phyloP scores from a whole-genome alignment of 1,140 invertebrate species.

The Calycopis cecrops region DNA sequence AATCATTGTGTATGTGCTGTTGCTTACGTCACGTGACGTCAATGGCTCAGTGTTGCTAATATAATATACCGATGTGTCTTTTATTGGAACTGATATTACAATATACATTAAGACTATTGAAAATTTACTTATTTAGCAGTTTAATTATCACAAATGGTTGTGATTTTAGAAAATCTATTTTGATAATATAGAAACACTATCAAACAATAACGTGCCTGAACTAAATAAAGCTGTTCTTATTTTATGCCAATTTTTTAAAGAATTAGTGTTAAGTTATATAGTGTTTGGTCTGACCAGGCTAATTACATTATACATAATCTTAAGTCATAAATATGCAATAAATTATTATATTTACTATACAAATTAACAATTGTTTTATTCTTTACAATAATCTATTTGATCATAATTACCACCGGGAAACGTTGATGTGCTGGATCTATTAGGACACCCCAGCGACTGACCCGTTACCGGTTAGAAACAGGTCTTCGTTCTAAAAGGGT shows the following conservation, averaged over 20 bases:
- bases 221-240: conserved; percentile 48
- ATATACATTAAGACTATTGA: background rate
- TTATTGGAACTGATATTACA: too few relatives aligned
- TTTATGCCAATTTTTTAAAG: conserved; percentile 50
- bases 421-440: too few relatives aligned
- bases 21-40: too few relatives aligned
- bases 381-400: background rate
- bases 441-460: too few relatives aligned
- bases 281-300: conserved; percentile 30
- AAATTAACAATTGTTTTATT: conserved; percentile 1
- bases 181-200: conserved; percentile 40
- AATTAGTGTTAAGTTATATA: conserved; percentile 37
- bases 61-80: too few relatives aligned
- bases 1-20: too few relatives aligned
- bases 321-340: conserved; percentile 34
- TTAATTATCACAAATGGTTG: conserved; percentile 35
- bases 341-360: conserved; percentile 34
- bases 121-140: conserved; percentile 19
- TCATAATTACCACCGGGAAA: too few relatives aligned
- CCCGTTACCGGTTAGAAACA: too few relatives aligned
- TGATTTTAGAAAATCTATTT: conserved; percentile 29
- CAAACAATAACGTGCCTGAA: conserved; percentile 49
- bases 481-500: too few relatives aligned
- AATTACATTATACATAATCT: conserved; percentile 29
- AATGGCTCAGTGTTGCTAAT: too few relatives aligned